Evolutionary conservation across 2,888 invertebrate genomes (phyloP).

Genomic region (Cantharis rustica): DNA sequence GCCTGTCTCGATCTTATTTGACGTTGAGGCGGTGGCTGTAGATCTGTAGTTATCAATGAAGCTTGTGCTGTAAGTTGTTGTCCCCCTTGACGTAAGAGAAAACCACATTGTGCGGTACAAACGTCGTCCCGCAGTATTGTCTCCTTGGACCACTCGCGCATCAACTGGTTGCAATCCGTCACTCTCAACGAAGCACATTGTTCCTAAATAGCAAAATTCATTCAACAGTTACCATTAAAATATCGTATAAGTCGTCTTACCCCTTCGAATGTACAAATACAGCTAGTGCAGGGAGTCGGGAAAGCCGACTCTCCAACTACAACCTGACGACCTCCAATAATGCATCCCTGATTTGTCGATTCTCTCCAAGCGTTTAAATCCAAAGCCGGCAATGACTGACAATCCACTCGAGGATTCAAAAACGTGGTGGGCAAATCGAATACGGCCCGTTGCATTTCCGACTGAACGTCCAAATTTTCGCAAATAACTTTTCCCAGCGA

Average conservation of each 20-base stretch:
- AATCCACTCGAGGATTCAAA: slow-evolving; percentile 87
- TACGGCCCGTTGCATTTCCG: slow-evolving; percentile 85
- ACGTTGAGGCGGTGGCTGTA: slow-evolving; percentile 50
- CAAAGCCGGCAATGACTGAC: slow-evolving; percentile 77
- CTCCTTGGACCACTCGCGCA: slow-evolving; percentile 82
- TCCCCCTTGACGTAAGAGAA: slow-evolving; percentile 59
- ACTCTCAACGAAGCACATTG: slow-evolving; percentile 88
- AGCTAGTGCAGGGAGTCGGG: slow-evolving; percentile 90
- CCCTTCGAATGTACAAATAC: slow-evolving; percentile 84
- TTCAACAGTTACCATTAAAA: background rate
- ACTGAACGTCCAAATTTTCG: slow-evolving; percentile 84
- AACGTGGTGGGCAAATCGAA: slow-evolving; percentile 92
- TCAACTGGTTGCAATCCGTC: slow-evolving; percentile 82
- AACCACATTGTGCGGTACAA: slow-evolving; percentile 89
- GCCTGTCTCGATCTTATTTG: slow-evolving; percentile 44
- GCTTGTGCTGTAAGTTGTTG: slow-evolving; percentile 11
- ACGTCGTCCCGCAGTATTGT: slow-evolving; percentile 84
- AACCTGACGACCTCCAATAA: slow-evolving; percentile 79
- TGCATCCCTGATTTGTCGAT: slow-evolving; percentile 74
- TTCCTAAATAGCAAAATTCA: slow-evolving; percentile 63
- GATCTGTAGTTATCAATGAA: slow-evolving; percentile 40
- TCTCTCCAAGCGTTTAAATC: slow-evolving; percentile 87
- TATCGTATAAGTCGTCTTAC: slow-evolving; percentile 62
- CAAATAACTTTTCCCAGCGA: slow-evolving; percentile 86
- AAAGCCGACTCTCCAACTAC: slow-evolving; percentile 82